Evolutionary conservation across 2,113 vertebrate species (phyloP), one percentile per base, ranked within the genome.

Genomic region (Notarius quadriscutis): DNA sequence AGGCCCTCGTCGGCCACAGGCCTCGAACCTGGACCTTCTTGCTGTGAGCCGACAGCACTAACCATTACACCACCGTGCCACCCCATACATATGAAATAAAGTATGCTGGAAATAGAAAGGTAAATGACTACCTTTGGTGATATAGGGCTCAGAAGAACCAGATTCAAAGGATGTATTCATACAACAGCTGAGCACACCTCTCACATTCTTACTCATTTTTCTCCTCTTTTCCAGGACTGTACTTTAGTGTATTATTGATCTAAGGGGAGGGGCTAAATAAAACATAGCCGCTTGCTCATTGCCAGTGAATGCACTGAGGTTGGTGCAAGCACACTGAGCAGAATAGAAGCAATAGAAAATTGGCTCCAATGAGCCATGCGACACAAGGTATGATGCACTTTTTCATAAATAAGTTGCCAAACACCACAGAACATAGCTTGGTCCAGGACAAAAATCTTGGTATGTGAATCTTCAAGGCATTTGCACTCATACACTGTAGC

Each of bases 241-340:
- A 34, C 81, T 69, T 87, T 62, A 89, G 85, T 89, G 86, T 84
- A 84, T 89, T 84, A 91, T 91, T 88, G 86, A 91, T 91, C 88
- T 89, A 65, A 91, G 57, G 41, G 88, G 81, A 82, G 84, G 48
- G 58, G 65, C 84, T 89, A 85, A 88, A 91, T 89, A 91, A 91
- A 91, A 91, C 86, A 89, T 88, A 87, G 69, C 80, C 15, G 57
- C 83, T 58, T 72, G 81, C 82, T 84, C 69, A 89, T 84, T 85
- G 88, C 81, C 84, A 87, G 87, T 63, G 62, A 85, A 78, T 69
- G 58, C 58, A 60, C 18, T 60, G 78, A 83, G 83, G 71, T 78
- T 53, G 69, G 84, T 25, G 5, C 58, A 62, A 69, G 72, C 51
- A 51, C 25, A 5, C 2, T 51, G 57, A 74, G 79, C 58, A n/a